A percentile compares a stretch with the other conserved stretches of the same genome.
phyloP scores from a whole-genome alignment of 2,113 vertebrate genomes.

The Xiphophorus hellerii region DNA sequence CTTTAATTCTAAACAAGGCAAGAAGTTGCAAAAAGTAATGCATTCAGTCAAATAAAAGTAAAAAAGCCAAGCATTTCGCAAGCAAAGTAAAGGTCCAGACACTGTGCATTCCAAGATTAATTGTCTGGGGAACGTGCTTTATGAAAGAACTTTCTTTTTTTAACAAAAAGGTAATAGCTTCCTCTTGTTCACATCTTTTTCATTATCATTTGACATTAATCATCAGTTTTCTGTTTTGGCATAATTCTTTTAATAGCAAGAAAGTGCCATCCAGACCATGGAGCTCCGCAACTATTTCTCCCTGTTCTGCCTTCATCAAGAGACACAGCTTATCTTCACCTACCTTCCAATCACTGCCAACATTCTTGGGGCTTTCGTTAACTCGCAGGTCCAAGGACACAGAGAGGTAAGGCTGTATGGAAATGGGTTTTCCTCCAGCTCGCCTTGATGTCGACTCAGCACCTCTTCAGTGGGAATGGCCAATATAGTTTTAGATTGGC shows the following conservation, averaged over 20 bases:
- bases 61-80: no score
- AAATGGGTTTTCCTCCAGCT: constrained; percentile 15
- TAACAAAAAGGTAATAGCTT: no score
- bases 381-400: constrained; percentile 97
- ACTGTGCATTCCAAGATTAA: no score
- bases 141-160: no score
- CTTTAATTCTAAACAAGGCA: no score
- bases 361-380: constrained; percentile 92
- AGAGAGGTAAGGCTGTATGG: constrained; percentile 84
- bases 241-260: constrained; percentile 83
- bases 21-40: no score
- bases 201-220: not conserved
- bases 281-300: constrained; percentile 97
- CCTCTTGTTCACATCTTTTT: not conserved
- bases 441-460: not conserved
- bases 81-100: no score
- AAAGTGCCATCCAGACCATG: constrained; percentile 94
- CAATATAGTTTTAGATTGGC: constrained; percentile 29
- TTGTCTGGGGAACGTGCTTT: no score
- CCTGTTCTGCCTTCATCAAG: constrained; percentile 95
- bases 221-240: not conserved
- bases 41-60: no score
- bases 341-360: constrained; percentile 94
- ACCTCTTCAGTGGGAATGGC: not conserved
- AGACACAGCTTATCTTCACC: constrained; percentile 94